Evolutionary conservation across 92 coral and sea anemone genomes (phyloP), one percentile per base, ranked within the genome.

Genomic region (Siderastrea radians): DNA sequence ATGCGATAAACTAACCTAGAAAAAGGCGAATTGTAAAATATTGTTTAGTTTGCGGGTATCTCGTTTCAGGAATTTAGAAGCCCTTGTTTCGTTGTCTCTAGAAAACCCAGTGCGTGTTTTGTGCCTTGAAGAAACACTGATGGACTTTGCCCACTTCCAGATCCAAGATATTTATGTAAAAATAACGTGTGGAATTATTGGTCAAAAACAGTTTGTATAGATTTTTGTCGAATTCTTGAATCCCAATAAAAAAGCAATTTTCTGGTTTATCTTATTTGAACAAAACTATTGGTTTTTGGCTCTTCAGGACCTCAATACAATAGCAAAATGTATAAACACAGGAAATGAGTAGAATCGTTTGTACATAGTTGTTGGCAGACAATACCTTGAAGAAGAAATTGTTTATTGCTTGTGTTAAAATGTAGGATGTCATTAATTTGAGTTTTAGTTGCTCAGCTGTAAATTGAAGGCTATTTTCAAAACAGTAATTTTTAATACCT

Each of bases 81-180:
- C 16, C 17, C 70, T 59, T 61, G 1, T 58, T 12, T 72, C 57
- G 45, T 6, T 5, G 52, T 77, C 68, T 73, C 59, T 45, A 15
- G 68, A 47, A 46, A 45, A 60, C 51, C 52, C 49, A 7, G 60
- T 70, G 67, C 77, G 77, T 68, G 86, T 67, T 55, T 58, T 55
- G 16, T 43, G 63, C 86, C 86, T 79, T 78, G 61, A 14, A 48
- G 51, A 82, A 70, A 57, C 49, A 47, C 68, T 26, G 38, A 53
- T 13, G 46, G 68, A 54, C 53, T 70, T 81, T 81, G 57, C 54
- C 58, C 68, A 26, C 0, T 13, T 11, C n/a, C 26, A 45, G 46
- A 15, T 0, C 3, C 7, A 49, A 26, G 72, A 19, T 52, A 16
- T 16, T 78, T 60, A 1, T 38, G 68, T 78, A 14, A 49, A 61